Evolutionary conservation across 1,140 invertebrate species (phyloP), one percentile per base, ranked within the genome.

Genomic region (Aporrectodea caliginosa): DNA sequence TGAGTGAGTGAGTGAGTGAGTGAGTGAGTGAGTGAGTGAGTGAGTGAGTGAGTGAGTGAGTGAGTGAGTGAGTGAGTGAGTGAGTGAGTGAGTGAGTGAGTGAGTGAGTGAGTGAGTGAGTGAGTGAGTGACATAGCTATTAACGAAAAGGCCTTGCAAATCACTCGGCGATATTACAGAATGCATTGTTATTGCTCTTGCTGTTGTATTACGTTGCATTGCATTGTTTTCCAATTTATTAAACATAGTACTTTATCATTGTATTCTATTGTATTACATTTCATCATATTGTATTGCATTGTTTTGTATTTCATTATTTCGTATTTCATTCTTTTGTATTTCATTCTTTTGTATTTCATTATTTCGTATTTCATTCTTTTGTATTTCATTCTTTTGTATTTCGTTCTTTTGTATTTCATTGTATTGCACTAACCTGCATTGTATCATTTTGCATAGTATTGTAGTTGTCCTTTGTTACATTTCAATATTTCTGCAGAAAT

Each of bases 91-190:
- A 79, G 78, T 79, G 78, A 78, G 78, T 79, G 78, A 79, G 75
- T 79, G 78, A 78, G 35, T 79, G 78, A 79, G 75, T 79, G 78
- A 79, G 78, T 79, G 78, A 79, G 79, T 80, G 79, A 80, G 75
- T 80, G 75, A 77, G 43, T 29, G 74, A 78, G 29, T 43, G 75
- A 77, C 32, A n/a, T 27, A 12, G 75, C 30, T 29, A 31, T 71
- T 31, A 72, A 77, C 43, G 43, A 58, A 58, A 58, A 58, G 6
- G 6, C 6, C 43, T 58, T 22, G 43, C 43, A 22, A 12, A 12
- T 6, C 43, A 58, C 22, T 58, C 43, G 6, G 43, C 6, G 43
- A 58, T 12, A 58, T 58, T 6, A 22, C 22, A 58, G 43, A 58
- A 58, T 22, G 43, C 43, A 58, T 58, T 22, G 6, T 12, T 22